A percentile compares a stretch with the other conserved stretches of the same genome.
These are phyloP conservation scores for Miniopterus natalensis DNA, from an alignment of 2,113 vertebrate genomes.

Conservation along the genomic window DNA sequence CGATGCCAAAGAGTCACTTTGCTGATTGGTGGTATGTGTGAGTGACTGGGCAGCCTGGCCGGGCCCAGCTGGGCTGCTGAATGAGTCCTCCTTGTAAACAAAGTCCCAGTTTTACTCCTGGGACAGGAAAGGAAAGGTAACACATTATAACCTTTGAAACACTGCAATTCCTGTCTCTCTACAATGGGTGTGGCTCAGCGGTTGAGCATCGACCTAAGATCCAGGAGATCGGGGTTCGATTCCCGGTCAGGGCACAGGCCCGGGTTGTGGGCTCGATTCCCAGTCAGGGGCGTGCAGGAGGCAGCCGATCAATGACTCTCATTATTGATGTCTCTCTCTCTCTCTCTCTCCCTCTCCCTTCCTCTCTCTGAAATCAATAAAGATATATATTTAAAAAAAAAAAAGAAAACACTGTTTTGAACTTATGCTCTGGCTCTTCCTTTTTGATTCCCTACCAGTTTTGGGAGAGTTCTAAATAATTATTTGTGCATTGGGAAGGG, in stretches of 20 bases:
- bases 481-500: not conserved
- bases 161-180: not conserved
- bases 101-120: not conserved
- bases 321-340: no score
- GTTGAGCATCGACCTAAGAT: no score
- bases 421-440: not conserved
- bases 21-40: not conserved
- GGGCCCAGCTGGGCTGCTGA: not conserved
- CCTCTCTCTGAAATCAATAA: no score
- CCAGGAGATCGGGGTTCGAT: no score
- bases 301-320: no score
- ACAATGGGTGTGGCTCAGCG: no score
- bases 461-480: not conserved
- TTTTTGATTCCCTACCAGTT: not conserved
- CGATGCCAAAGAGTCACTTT: not conserved
- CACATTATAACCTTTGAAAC: not conserved
- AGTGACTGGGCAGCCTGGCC: not conserved
- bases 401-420: not conserved
- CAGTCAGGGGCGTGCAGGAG: no score
- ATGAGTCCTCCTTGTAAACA: not conserved
- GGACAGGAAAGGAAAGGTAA: not conserved
- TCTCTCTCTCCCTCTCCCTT: no score
- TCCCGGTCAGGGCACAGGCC: no score
- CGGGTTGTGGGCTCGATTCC: no score
- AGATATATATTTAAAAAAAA: no score